phyloP scores from a whole-genome alignment of 2,888 invertebrate genomes.

The Amphipyra tragopoginis region DNA sequence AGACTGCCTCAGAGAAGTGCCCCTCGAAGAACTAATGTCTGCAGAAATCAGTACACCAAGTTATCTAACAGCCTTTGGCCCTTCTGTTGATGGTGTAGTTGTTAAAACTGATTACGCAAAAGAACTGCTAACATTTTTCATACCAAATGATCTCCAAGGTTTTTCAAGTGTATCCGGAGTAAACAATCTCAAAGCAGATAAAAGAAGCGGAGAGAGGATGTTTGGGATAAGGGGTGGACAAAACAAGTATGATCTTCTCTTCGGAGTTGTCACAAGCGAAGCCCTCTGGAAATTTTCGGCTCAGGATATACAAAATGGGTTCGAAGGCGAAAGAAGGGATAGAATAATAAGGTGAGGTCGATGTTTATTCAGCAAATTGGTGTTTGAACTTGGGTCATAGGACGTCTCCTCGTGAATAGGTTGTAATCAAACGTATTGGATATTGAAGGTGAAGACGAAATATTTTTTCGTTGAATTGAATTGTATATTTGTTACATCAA shows the following conservation, averaged over 20 bases:
- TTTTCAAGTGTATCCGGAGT: conserved; percentile 91
- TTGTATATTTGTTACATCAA: conserved; percentile 8
- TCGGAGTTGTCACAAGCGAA: conserved; percentile 97
- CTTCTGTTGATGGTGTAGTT: conserved; percentile 98
- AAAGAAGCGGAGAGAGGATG: conserved; percentile 91
- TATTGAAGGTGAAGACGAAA: conserved; percentile 58
- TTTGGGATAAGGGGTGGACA: conserved; percentile 89
- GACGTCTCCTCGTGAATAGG: conserved; percentile 65
- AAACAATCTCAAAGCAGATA: conserved; percentile 89
- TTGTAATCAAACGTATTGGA: conserved; percentile 70
- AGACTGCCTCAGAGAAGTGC: conserved; percentile 94
- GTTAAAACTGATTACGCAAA: conserved; percentile 96
- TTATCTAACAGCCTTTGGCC: conserved; percentile 96
- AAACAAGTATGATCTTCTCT: conserved; percentile 95
- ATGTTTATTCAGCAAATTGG: conserved; percentile 86
- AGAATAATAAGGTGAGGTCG: conserved; percentile 92
- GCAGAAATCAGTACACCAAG: conserved; percentile 95
- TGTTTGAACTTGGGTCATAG: conserved; percentile 72
- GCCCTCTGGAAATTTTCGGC: conserved; percentile 97
- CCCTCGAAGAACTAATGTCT: conserved; percentile 93
- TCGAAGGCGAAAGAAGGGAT: conserved; percentile 96
- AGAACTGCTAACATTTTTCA: conserved; percentile 93
- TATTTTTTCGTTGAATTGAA: conserved; percentile 31
- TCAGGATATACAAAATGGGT: conserved; percentile 95
- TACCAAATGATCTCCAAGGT: conserved; percentile 91